Base-by-base conservation (phyloP, 2,113 vertebrate genomes). In the Corythornis vintsioides region DNA sequence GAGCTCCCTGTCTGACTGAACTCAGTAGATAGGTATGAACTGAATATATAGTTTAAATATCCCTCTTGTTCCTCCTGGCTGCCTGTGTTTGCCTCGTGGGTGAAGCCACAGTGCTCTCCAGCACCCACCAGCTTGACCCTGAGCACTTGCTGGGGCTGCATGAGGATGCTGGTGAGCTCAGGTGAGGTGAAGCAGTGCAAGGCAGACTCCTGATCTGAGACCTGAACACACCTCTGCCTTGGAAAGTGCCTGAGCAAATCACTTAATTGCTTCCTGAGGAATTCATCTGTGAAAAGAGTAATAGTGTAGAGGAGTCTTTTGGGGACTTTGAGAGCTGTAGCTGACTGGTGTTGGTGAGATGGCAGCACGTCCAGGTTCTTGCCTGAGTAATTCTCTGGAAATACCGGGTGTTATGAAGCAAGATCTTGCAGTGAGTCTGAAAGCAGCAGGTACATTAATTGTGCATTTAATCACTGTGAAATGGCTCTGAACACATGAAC, bases 151-250 rank as follows among this genome's bases (percentile, higher is more conserved):
- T 40, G 48, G 2, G 12, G 55, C 15, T 48, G 43, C 17, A 7
- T 3, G 31, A 50, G 40, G 53, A 20, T 40, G 73, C 63, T 42
- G 38, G 33, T 35, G 70, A 14, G 8, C 25, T 35, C 0, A 1
- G 0, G 14, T 6, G 11, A 47, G 38, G 67, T 45, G 31, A 17
- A 64, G 7, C 33, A 21, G 11, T 0, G 6, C 3, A 11, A 61
- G 16, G 35, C 10, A 15, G 73, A 38, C 13, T 63, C 42, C 42
- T 7, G 42, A 20, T 19, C 24, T 8, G 1, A 20, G 60, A 50
- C 19, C 55, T 33, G 43, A 57, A 8, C 16, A 12, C 21, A 28
- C 6, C 45, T 80, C 43, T 47, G 40, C 64, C 21, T 47, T 3
- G 2, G 25, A 11, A 47, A 84, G 80, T 1, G 3, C 14, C 35